Percentiles rank a stretch among this genome's conserved stretches.
Evolutionary conservation across 2,113 vertebrate species (phyloP).

Genomic region (Cochlearius cochlearius): DNA sequence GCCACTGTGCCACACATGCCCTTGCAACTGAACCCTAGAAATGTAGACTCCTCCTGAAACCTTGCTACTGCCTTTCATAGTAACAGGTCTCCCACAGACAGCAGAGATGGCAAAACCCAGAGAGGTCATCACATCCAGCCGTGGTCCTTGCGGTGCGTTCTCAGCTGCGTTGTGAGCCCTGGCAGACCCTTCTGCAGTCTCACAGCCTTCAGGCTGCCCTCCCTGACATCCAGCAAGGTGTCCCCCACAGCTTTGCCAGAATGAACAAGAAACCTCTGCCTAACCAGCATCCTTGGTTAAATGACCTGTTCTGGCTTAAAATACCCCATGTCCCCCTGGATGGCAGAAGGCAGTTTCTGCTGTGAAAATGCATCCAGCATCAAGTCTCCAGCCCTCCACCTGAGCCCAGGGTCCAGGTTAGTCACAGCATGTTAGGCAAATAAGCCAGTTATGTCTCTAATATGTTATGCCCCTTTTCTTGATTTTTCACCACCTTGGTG

Average conservation of each 20-base stretch:
- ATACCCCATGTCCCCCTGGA: background rate
- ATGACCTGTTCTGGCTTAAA: background rate
- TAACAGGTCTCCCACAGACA: background rate
- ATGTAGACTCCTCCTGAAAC: background rate
- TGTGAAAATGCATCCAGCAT: conserved; percentile 23
- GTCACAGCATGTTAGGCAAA: conserved; percentile 30
- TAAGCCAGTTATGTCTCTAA: conserved; percentile 43
- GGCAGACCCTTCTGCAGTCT: background rate
- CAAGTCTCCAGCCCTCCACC: conserved; percentile 1
- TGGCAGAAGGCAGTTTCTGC: background rate
- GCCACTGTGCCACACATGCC: background rate
- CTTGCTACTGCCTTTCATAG: background rate
- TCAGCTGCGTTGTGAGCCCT: background rate
- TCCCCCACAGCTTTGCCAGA: background rate
- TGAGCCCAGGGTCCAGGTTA: conserved; percentile 25
- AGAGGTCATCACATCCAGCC: background rate
- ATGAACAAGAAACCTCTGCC: conserved; percentile 52
- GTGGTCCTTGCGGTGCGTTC: background rate
- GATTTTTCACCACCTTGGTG: background rate
- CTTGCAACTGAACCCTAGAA: background rate
- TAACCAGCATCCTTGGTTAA: conserved; percentile 46
- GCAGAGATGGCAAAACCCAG: background rate
- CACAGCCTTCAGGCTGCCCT: background rate
- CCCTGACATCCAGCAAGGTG: background rate
- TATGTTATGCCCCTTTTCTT: conserved; percentile 17